These are phyloP conservation scores for Decapterus maruadsi DNA, from an alignment of 2,797 vertebrate genomes.

Conservation along the genomic window DNA sequence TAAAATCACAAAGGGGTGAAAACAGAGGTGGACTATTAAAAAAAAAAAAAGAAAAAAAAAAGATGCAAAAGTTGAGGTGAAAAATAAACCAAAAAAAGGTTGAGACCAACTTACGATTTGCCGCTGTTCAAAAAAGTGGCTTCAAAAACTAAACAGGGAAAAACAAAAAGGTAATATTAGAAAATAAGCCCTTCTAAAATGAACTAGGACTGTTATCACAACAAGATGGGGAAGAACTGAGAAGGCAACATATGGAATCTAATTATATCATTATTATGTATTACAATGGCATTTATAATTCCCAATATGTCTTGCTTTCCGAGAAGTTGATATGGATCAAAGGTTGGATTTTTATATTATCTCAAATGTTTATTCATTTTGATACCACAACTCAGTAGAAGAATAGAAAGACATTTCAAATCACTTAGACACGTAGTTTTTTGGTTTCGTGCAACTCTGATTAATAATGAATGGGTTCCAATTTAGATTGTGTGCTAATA, in stretches of 20 bases:
- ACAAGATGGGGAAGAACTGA: conserved; percentile 12
- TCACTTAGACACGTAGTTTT: background rate
- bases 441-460: no score
- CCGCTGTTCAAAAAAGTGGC: conserved; percentile 80
- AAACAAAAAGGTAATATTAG: conserved; percentile 76
- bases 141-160: conserved; percentile 81
- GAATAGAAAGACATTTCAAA: background rate
- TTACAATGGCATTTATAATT: no score
- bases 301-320: no score
- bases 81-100: conserved; percentile 59
- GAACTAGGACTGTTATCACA: conserved; percentile 9
- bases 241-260: background rate
- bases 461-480: no score
- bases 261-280: background rate
- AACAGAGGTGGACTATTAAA: conserved; percentile 55
- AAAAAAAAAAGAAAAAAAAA: conserved; percentile 47
- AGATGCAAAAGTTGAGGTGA: conserved; percentile 65
- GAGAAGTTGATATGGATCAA: no score
- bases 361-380: background rate
- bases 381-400: background rate
- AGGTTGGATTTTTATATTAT: background rate
- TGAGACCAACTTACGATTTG: conserved; percentile 84
- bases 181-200: conserved; percentile 45
- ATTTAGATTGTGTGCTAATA: no score
- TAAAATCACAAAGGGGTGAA: conserved; percentile 55